Conservation (phyloP, 2,797 vertebrate genomes). For the Streptopelia turtur region DNA sequence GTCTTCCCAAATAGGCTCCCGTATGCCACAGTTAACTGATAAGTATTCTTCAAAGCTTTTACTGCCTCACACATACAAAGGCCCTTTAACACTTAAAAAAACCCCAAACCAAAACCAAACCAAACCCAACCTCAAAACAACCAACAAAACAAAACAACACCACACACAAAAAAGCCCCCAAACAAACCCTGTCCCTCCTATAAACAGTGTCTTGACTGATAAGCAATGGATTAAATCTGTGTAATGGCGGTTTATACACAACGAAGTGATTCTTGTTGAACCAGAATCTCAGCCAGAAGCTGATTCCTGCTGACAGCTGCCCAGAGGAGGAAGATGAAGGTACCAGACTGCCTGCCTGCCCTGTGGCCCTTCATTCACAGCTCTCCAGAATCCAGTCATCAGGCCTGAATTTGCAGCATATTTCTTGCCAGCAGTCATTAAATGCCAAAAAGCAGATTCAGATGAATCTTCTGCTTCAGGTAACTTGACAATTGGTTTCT, state of each 20-base stretch:
- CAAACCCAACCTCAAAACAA: too few relatives aligned
- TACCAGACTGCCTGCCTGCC: constrained; percentile 11
- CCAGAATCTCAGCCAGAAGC: not conserved
- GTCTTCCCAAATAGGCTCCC: not conserved
- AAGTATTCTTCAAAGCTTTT: not conserved
- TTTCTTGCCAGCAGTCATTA: constrained; percentile 39
- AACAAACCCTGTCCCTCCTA: not conserved
- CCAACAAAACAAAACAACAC: too few relatives aligned
- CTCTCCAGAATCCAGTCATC: not conserved
- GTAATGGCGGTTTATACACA: not conserved
- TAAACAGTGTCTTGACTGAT: not conserved
- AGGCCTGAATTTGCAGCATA: not conserved
- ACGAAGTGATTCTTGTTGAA: not conserved
- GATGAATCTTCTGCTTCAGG: constrained; percentile 84
- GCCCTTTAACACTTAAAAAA: not conserved
- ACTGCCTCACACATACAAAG: not conserved
- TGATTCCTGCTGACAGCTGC: not conserved
- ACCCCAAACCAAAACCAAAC: not conserved
- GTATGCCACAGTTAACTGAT: not conserved
- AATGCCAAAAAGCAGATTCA: constrained; percentile 62
- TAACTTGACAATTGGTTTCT: constrained; percentile 85
- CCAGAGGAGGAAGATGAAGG: not conserved
- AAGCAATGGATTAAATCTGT: not conserved
- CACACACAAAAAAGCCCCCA: not conserved
- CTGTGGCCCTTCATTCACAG: not conserved